A percentile compares a stretch with the other conserved stretches of the same genome.
Evolutionary conservation across 2,888 invertebrate species (phyloP).

Genomic region (Cataglyphis livida): DNA sequence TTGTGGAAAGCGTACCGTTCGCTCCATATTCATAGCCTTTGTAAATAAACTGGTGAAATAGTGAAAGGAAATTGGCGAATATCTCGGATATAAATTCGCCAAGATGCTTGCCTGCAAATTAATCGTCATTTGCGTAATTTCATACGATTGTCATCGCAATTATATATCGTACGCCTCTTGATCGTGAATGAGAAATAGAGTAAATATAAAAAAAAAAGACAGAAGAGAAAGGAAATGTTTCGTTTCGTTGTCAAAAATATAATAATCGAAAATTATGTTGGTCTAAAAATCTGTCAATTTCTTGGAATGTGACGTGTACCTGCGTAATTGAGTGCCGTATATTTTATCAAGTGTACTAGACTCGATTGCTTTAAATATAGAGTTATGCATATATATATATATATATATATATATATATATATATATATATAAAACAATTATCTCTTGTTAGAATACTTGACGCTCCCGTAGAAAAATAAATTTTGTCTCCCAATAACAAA

Average conservation of each 20-base stretch:
- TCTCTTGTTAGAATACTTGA: slow-evolving; percentile 37
- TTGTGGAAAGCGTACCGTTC: slow-evolving; percentile 63
- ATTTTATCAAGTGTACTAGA: too few relatives aligned
- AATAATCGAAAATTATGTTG: slow-evolving; percentile 69
- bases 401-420: too few relatives aligned
- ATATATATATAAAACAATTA: slow-evolving; percentile 25
- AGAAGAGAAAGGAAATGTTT: slow-evolving; percentile 52
- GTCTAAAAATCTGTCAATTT: slow-evolving; percentile 64
- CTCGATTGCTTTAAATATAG: too few relatives aligned
- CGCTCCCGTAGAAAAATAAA: slow-evolving; percentile 19
- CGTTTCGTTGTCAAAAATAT: slow-evolving; percentile 72
- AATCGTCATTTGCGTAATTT: background rate
- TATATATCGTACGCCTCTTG: background rate
- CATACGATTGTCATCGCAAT: background rate
- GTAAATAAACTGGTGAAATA: slow-evolving; percentile 57
- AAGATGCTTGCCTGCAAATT: slow-evolving; percentile 1
- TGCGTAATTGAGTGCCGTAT: background rate
- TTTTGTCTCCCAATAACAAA: too few relatives aligned
- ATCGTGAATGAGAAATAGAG: background rate
- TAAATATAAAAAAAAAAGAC: background rate
- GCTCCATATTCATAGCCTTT: slow-evolving; percentile 55
- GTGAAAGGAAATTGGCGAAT: slow-evolving; percentile 70
- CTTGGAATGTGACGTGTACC: slow-evolving; percentile 18
- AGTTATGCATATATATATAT: background rate
- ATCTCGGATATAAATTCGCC: slow-evolving; percentile 45